Evolutionary conservation across 2,888 invertebrate genomes (phyloP).

Genomic region (Tineola bisselliella): DNA sequence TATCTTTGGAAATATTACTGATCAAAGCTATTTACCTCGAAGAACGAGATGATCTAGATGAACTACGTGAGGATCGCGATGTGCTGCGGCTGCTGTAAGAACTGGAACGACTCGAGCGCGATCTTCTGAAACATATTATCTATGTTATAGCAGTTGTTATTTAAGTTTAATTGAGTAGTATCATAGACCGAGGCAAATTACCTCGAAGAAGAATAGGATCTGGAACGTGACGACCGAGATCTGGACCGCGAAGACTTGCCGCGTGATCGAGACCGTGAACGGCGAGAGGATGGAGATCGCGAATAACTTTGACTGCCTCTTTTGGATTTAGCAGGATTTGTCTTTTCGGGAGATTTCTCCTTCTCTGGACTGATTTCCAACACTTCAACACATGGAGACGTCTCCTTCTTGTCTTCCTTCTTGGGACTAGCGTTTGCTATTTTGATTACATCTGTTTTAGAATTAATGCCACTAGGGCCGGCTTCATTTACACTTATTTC

Average conservation of each 20-base stretch:
- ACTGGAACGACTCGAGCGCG: slow-evolving; percentile 53
- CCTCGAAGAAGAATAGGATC: slow-evolving; percentile 63
- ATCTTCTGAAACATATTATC: slow-evolving; percentile 29
- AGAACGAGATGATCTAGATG: slow-evolving; percentile 62
- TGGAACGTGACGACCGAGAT: slow-evolving; percentile 23
- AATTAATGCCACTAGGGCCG: background rate
- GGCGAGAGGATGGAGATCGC: slow-evolving; percentile 35
- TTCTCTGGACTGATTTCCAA: slow-evolving; percentile 15
- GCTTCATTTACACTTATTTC: slow-evolving; percentile 16
- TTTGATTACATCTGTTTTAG: background rate
- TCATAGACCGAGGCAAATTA: slow-evolving; percentile 22
- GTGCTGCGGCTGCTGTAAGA: slow-evolving; percentile 68
- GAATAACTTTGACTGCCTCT: slow-evolving; percentile 37
- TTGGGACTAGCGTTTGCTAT: background rate
- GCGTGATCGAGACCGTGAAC: slow-evolving; percentile 25
- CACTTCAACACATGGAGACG: slow-evolving; percentile 14
- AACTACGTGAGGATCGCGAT: slow-evolving; percentile 44
- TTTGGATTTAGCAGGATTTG: slow-evolving; percentile 22
- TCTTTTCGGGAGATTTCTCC: slow-evolving; percentile 23
- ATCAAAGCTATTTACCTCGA: slow-evolving; percentile 38
- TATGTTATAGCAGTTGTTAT: background rate
- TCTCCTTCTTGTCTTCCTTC: slow-evolving; percentile 2
- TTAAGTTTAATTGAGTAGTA: background rate
- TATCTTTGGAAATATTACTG: too few relatives aligned
- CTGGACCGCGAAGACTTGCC: slow-evolving; percentile 7